phyloP scores from a whole-genome alignment of 1,140 invertebrate genomes.

The Meloidogyne floridensis region DNA sequence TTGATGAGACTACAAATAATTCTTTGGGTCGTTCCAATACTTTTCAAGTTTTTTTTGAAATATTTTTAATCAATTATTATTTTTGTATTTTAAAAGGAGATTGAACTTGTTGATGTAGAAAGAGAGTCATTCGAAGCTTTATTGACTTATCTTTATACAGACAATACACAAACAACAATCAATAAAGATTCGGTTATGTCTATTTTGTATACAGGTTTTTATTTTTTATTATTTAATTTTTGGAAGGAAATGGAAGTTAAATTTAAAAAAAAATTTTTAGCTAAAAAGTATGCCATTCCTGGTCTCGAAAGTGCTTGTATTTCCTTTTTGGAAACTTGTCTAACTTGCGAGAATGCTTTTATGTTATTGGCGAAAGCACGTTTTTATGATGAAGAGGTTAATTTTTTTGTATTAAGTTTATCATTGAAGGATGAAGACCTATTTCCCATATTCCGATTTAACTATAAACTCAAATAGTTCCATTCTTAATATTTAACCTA shows the following conservation, averaged over 20 bases:
- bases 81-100: slow-evolving; percentile 26
- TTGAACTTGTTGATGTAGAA: slow-evolving; percentile 37
- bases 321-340: slow-evolving; percentile 79
- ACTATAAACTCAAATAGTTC: slow-evolving; percentile 67
- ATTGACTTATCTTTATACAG: slow-evolving; percentile 79
- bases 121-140: slow-evolving; percentile 62
- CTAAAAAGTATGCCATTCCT: slow-evolving; percentile 83
- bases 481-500: slow-evolving; percentile 71
- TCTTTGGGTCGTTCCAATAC: slow-evolving; percentile 1
- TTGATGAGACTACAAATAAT: slow-evolving; percentile 16
- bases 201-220: slow-evolving; percentile 74
- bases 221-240: neutral
- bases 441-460: too few relatives aligned
- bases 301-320: slow-evolving; percentile 81
- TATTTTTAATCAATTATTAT: neutral
- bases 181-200: slow-evolving; percentile 84
- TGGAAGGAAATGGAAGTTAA: neutral
- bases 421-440: too few relatives aligned
- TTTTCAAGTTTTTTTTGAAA: slow-evolving; percentile 2
- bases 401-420: neutral
- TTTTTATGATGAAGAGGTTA: slow-evolving; percentile 73
- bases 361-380: slow-evolving; percentile 78
- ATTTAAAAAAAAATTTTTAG: slow-evolving; percentile 59
- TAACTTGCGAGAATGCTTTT: slow-evolving; percentile 82
- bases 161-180: slow-evolving; percentile 76